Evolutionary conservation across 2,797 vertebrate species (phyloP).

Genomic region (Mastacembelus armatus): DNA sequence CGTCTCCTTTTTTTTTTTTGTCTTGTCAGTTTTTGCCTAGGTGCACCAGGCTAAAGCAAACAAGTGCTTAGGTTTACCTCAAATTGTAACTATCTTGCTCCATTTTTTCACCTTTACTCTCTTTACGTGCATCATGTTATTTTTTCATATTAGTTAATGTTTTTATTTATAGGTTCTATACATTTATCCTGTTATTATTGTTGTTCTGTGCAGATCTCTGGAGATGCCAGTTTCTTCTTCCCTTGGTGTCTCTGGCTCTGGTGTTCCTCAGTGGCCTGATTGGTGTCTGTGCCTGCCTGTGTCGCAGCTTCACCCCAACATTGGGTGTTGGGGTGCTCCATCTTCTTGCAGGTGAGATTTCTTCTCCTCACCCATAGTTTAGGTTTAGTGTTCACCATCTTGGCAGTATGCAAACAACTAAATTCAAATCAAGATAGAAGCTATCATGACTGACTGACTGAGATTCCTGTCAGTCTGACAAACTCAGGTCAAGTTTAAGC

Average conservation of each 20-base stretch:
- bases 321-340: slow-evolving; percentile 92
- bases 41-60: no score
- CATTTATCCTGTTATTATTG: not conserved
- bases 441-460: no score
- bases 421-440: no score
- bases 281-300: slow-evolving; percentile 93
- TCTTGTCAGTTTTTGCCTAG: no score
- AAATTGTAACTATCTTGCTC: not conserved
- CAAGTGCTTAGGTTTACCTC: not conserved
- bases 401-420: not conserved
- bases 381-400: no score
- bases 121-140: not conserved
- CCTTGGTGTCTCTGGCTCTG: slow-evolving; percentile 92
- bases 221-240: slow-evolving; percentile 93
- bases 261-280: slow-evolving; percentile 93
- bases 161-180: not conserved
- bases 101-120: not conserved
- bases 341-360: slow-evolving; percentile 92
- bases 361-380: no score
- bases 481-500: no score
- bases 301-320: slow-evolving; percentile 93
- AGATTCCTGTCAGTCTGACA: no score
- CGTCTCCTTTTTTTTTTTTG: slow-evolving; percentile 68
- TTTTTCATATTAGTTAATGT: not conserved
- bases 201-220: slow-evolving; percentile 86